phyloP scores from a whole-genome alignment of 2,113 vertebrate species.

The Rhombomys opimus region DNA sequence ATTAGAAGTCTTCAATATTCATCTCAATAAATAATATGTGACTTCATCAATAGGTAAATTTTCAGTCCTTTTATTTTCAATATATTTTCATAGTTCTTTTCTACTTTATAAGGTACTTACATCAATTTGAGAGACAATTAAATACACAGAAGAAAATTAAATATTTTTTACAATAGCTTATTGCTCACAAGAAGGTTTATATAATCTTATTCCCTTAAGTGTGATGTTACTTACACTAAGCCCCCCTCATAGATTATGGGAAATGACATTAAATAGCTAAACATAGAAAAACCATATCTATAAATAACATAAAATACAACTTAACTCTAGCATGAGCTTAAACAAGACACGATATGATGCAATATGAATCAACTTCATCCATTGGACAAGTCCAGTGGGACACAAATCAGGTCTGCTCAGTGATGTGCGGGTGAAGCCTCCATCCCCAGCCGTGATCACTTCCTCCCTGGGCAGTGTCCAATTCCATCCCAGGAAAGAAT shows the following conservation, averaged over 20 bases:
- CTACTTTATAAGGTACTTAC: conserved; percentile 5
- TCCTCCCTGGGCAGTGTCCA: background rate
- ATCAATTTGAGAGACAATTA: conserved; percentile 28
- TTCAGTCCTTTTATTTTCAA: conserved; percentile 62
- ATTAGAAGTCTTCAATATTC: background rate
- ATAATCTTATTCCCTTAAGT: conserved; percentile 1
- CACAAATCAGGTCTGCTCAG: conserved; percentile 1
- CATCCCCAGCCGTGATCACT: conserved; percentile 11
- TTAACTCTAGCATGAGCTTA: conserved; percentile 77
- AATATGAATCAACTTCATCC: conserved; percentile 85
- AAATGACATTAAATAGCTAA: conserved; percentile 75
- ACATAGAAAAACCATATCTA: conserved; percentile 51
- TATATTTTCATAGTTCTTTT: conserved; percentile 12
- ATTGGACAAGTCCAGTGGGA: conserved; percentile 72
- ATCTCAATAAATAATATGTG: background rate
- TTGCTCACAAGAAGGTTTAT: conserved; percentile 1
- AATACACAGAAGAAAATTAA: conserved; percentile 48
- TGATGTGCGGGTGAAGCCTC: background rate
- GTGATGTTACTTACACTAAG: background rate
- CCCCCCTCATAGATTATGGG: conserved; percentile 45
- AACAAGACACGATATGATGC: conserved; percentile 84
- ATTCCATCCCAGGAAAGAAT: background rate
- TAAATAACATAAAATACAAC: conserved; percentile 76
- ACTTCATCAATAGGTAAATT: background rate
- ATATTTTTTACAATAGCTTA: conserved; percentile 58